Evolutionary conservation across 2,888 invertebrate genomes (phyloP), one percentile per base, ranked within the genome.

Genomic region (Leptinotarsa rubiginosa): DNA sequence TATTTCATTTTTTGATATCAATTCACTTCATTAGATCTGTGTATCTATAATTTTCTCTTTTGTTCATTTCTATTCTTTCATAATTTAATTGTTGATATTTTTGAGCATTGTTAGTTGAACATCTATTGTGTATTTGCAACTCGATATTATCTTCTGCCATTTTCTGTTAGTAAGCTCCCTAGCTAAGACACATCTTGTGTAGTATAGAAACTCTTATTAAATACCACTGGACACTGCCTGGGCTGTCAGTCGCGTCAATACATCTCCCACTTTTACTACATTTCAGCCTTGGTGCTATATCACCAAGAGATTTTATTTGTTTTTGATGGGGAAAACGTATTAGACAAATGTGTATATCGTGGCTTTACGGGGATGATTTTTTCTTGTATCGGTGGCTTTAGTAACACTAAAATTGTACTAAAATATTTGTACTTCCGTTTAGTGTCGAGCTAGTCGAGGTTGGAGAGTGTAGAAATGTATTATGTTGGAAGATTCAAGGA

Each of bases 261-360:
- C 70, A 54, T 73, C 75, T 69, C 74, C 70, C 54, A 73, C 74
- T 74, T 78, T 78, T 75, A 77, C 77, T 76, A 76, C 79, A 78
- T 79, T 76, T 75, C 70, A 78, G 74, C 78, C 81, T 80, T 78
- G 81, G 79, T 78, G 78, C 79, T 81, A 77, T 76, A 77, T 75
- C 73, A 78, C 79, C 16, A 31, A 75, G 80, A 81, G 81, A 81
- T 85, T 85, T 85, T 85, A 84, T 85, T 83, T 80, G 81, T 84
- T 85, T 84, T 85, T 85, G 84, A 85, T 85, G 85, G 84, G 80
- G 76, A 79, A 83, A 84, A 84, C 84, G 85, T 86, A 86, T 85
- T 86, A 86, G 85, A 84, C 81, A 82, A 85, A 85, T 85, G 86
- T 84, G 84, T 84, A 83, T 85, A 85, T 85, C 77, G 84, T 83